Conservation (phyloP, 2,113 vertebrate genomes). For the Actenoides hombroni region DNA sequence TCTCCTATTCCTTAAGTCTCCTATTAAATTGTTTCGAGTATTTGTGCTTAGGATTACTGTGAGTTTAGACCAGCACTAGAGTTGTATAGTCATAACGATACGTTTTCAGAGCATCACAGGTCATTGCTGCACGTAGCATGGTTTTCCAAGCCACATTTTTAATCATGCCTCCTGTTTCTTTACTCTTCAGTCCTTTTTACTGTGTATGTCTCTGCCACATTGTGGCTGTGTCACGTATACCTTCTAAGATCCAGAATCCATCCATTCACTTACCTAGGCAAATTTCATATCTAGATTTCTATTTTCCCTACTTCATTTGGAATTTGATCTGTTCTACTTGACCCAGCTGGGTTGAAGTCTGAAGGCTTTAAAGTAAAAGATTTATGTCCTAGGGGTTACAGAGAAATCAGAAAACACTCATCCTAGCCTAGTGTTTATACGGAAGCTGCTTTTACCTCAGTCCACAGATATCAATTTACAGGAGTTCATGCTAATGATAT, state of each 20-base stretch:
- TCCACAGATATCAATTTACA: not conserved
- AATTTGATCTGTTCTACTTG: not conserved
- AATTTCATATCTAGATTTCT: not conserved
- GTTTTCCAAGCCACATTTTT: too few species aligned
- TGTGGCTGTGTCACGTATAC: not conserved
- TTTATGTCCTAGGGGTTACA: not conserved
- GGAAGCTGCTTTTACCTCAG: not conserved
- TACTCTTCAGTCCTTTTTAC: not conserved
- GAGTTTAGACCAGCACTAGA: not conserved
- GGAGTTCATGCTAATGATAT: not conserved
- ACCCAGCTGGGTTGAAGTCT: not conserved
- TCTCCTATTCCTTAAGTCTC: not conserved
- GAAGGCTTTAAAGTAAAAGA: not conserved
- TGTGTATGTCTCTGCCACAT: rapidly evolving
- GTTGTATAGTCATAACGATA: not conserved
- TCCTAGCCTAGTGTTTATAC: not conserved
- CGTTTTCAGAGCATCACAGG: not conserved
- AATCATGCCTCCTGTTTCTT: too few species aligned
- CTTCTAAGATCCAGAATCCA: not conserved
- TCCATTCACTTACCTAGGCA: not conserved
- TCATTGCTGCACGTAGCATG: not conserved
- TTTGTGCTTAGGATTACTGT: not conserved
- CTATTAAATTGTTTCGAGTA: not conserved
- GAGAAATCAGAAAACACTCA: not conserved
- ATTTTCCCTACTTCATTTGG: not conserved